phyloP scores from a whole-genome alignment of 2,797 vertebrate species.

The Sebastes nivosus region DNA sequence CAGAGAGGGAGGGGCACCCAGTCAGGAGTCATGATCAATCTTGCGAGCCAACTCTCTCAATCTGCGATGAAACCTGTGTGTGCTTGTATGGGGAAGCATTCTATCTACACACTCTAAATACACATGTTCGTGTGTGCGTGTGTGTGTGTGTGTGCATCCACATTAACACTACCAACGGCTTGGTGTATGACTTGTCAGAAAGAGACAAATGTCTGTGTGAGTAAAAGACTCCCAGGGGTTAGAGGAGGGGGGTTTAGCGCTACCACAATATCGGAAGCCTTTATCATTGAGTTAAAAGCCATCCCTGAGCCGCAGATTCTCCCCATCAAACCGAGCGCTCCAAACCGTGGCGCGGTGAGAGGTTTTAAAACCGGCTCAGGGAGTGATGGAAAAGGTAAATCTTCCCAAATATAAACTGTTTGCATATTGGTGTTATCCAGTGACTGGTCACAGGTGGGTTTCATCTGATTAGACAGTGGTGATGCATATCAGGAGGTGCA shows the following conservation, averaged over 20 bases:
- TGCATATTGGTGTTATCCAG: constrained; percentile 68
- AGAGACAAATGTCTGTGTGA: constrained; percentile 82
- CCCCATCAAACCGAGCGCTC: constrained; percentile 57
- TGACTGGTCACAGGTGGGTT: constrained; percentile 75
- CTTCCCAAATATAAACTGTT: constrained; percentile 65
- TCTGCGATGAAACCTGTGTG: constrained; percentile 73
- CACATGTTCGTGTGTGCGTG: background rate
- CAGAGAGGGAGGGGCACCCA: constrained; percentile 71
- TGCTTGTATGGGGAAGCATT: constrained; percentile 53
- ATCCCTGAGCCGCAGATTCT: constrained; percentile 60
- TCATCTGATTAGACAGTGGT: constrained; percentile 76
- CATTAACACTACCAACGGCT: constrained; percentile 70
- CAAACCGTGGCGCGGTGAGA: constrained; percentile 47
- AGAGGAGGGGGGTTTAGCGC: constrained; percentile 53
- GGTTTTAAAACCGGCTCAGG: constrained; percentile 54
- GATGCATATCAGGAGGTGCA: constrained; percentile 72
- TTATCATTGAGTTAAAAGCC: constrained; percentile 73
- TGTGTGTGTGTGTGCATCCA: constrained; percentile 23
- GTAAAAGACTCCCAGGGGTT: constrained; percentile 79
- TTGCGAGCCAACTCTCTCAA: constrained; percentile 74
- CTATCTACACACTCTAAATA: constrained; percentile 46
- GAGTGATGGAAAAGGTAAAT: constrained; percentile 56
- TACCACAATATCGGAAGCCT: constrained; percentile 68
- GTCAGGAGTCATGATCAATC: constrained; percentile 82
- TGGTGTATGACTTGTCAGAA: constrained; percentile 76